These are phyloP conservation scores for Stylophora pistillata DNA, from an alignment of 64 coral and sea anemone genomes.

Conservation along the genomic window DNA sequence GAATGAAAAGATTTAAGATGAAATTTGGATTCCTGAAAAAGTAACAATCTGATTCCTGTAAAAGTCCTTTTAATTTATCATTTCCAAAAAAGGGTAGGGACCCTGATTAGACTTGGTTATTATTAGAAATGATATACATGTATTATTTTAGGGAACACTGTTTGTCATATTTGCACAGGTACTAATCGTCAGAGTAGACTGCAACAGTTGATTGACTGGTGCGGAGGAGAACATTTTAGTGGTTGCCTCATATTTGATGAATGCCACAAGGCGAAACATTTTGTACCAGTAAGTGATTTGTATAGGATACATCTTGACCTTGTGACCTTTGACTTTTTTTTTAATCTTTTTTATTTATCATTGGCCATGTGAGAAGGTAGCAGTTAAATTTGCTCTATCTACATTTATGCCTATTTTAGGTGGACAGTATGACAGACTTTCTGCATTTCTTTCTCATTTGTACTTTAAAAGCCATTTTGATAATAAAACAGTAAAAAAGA, in stretches of 20 bases:
- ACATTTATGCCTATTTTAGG: neutral
- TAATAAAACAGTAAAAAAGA: no score
- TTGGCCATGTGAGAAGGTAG: neutral
- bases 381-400: no score
- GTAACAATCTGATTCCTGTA: no score
- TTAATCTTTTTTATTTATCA: neutral
- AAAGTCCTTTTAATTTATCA: no score
- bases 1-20: no score
- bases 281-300: constrained; percentile 86
- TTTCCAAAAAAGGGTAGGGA: no score
- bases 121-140: neutral
- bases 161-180: constrained; percentile 10
- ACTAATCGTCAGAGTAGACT: constrained; percentile 69
- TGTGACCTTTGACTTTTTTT: neutral
- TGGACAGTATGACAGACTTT: no score
- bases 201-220: constrained; percentile 95
- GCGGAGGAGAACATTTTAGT: constrained; percentile 89
- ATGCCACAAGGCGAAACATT: constrained; percentile 99
- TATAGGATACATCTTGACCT: neutral
- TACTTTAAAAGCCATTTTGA: no score
- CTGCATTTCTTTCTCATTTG: no score
- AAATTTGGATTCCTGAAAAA: no score
- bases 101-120: no score
- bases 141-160: neutral
- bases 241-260: constrained; percentile 99